Evolutionary conservation across 2,797 vertebrate genomes (phyloP).

Genomic region (Gephyroberyx darwinii): DNA sequence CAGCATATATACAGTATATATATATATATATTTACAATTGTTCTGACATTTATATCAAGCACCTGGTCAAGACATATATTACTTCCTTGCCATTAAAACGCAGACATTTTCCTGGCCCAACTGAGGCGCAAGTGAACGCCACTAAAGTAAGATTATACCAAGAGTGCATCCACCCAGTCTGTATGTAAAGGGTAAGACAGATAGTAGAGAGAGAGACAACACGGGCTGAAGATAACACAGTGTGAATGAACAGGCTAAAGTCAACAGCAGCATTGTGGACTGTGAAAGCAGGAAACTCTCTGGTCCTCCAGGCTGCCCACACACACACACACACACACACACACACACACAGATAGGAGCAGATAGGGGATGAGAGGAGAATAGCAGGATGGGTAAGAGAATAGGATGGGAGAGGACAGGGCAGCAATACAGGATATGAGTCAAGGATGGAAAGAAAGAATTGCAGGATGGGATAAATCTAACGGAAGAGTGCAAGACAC

Average conservation of each 20-base stretch:
- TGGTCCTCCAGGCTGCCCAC: slow-evolving; percentile 7
- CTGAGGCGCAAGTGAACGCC: too few species aligned
- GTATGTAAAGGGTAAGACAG: background rate
- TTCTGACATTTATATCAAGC: too few species aligned
- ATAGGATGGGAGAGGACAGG: slow-evolving; percentile 29
- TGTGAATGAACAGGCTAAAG: slow-evolving; percentile 22
- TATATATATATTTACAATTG: too few species aligned
- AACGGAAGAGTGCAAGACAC: slow-evolving; percentile 32
- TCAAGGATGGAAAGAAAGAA: slow-evolving; percentile 58
- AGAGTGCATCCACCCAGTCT: too few species aligned
- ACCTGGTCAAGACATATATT: too few species aligned
- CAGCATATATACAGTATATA: too few species aligned
- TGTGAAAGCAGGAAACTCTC: slow-evolving; percentile 60
- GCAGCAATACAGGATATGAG: slow-evolving; percentile 63
- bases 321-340: slow-evolving; percentile 6
- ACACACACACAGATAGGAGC: too few species aligned
- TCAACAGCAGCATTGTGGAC: slow-evolving; percentile 53
- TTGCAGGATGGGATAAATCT: slow-evolving; percentile 38
- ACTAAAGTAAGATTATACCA: background rate
- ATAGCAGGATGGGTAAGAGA: slow-evolving; percentile 64
- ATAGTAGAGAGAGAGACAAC: slow-evolving; percentile 35
- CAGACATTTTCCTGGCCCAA: too few species aligned
- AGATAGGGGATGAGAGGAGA: slow-evolving; percentile 49
- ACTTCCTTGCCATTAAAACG: too few species aligned
- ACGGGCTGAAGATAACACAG: slow-evolving; percentile 44